Base-by-base conservation (phyloP, 2,113 vertebrate species). In the Nerophis ophidion region DNA sequence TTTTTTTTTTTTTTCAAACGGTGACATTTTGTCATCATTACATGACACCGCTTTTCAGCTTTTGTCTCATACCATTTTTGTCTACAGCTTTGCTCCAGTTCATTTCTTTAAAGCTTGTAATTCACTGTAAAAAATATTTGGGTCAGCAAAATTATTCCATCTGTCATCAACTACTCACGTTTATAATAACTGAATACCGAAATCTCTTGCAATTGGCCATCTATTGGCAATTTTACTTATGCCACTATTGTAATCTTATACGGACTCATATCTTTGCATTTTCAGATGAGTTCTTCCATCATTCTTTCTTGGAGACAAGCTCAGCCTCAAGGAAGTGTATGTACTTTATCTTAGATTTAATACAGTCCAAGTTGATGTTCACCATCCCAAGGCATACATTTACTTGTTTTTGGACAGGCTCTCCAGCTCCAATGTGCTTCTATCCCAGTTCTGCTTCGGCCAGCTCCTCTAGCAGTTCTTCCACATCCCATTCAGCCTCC, bases 261-360 rank as follows among this genome's bases (percentile, higher is more conserved):
- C 7, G 7, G 4, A 45, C 26, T 52, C 1, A 40, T 45, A 4
- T 47, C n/a, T 63, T 75, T 59, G 15, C 7, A 44, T 60, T 52
- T 65, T 15, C 86, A 99, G 96, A 95, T 75, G 92, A 94, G 56
- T 97, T 99, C 87, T 99, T 99, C 81, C 91, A 91, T 51, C 95
- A 99, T 80, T 92, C 96, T 0, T 98, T 97, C 83, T 72, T 99
- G 47, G 93, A 95, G 42, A 86, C 89, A 44, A 92, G 88, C 71
- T 82, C 91, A 54, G 83, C 91, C 8, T 76, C 92, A 85, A 95
- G 93, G 87, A 96, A 95, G 88, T 95, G 96, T 98, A 88, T 79
- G 94, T 92, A 42, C 35, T 13, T 0, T 51, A 33, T 16, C 1
- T 44, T 57, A 46, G 6, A 56, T n/a, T 48, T 14, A 42, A 40